Conservation (phyloP, 2,888 invertebrate genomes). For the Nematopogon swammerdamellus region DNA sequence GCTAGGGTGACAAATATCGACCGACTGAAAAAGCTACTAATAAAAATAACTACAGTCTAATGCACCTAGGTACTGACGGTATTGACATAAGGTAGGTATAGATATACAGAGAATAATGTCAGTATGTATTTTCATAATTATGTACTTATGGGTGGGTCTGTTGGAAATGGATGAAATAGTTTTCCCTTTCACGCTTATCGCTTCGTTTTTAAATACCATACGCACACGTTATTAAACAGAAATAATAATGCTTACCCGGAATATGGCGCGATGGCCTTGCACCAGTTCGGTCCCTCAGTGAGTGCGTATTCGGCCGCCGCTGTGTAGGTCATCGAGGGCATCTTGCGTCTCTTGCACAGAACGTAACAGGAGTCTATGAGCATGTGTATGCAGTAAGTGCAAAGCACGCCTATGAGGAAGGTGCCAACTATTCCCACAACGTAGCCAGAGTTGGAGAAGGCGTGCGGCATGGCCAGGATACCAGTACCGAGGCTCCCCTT, state of each 20-base stretch:
- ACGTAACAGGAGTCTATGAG: conserved; percentile 69
- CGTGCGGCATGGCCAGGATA: conserved; percentile 86
- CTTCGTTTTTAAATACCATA: too few species aligned
- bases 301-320: conserved; percentile 77
- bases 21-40: too few species aligned
- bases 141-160: too few species aligned
- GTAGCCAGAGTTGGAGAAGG: conserved; percentile 80
- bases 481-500: conserved; percentile 92
- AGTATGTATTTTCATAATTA: too few species aligned
- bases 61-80: too few species aligned
- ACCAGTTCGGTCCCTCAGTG: conserved; percentile 67
- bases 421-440: conserved; percentile 78
- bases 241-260: conserved; percentile 64
- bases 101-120: too few species aligned
- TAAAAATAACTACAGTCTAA: too few species aligned
- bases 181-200: too few species aligned
- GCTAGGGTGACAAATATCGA: too few species aligned
- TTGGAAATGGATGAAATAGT: too few species aligned
- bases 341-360: conserved; percentile 54
- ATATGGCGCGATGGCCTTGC: conserved; percentile 61
- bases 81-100: too few species aligned
- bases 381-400: conserved; percentile 92
- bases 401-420: conserved; percentile 79
- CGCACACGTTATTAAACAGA: too few species aligned
- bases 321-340: conserved; percentile 74